Evolutionary conservation across 2,113 vertebrate genomes (phyloP).

Genomic region (Neolamprologus falcicula): DNA sequence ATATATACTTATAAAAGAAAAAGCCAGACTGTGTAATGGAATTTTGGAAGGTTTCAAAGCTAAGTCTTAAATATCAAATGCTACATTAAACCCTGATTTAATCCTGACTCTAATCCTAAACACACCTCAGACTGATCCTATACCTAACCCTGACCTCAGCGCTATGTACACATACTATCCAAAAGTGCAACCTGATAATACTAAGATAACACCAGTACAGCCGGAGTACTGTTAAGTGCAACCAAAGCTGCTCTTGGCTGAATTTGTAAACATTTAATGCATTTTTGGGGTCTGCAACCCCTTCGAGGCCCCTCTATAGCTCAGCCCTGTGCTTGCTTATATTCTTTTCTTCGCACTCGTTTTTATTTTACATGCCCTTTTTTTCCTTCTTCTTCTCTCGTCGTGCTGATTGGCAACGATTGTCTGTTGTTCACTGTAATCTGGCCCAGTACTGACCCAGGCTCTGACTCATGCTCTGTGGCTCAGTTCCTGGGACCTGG

Average conservation of each 20-base stretch:
- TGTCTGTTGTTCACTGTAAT: constrained; percentile 67
- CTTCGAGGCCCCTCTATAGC: constrained; percentile 6
- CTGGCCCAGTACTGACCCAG: constrained; percentile 79
- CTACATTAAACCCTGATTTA: not conserved
- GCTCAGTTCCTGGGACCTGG: constrained; percentile 75
- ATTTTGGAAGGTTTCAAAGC: not conserved
- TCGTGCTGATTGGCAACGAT: not conserved
- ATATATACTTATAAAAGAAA: not conserved
- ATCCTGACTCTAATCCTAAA: not conserved
- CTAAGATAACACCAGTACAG: constrained; percentile 38
- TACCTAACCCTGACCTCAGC: not conserved
- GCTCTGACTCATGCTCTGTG: constrained; percentile 69
- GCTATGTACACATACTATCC: not conserved
- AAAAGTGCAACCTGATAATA: not conserved
- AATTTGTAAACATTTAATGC: constrained; percentile 68
- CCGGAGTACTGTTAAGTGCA: constrained; percentile 43
- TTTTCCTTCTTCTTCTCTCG: not conserved
- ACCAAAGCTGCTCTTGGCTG: constrained; percentile 57
- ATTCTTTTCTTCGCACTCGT: not conserved
- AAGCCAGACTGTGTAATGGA: not conserved
- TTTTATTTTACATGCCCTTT: not conserved
- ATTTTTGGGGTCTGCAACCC: constrained; percentile 29
- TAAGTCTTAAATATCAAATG: not conserved
- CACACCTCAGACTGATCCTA: not conserved
- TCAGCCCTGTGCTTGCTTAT: constrained; percentile 32